phyloP scores from a whole-genome alignment of 2,113 vertebrate species.

The Bostrychus sinensis region DNA sequence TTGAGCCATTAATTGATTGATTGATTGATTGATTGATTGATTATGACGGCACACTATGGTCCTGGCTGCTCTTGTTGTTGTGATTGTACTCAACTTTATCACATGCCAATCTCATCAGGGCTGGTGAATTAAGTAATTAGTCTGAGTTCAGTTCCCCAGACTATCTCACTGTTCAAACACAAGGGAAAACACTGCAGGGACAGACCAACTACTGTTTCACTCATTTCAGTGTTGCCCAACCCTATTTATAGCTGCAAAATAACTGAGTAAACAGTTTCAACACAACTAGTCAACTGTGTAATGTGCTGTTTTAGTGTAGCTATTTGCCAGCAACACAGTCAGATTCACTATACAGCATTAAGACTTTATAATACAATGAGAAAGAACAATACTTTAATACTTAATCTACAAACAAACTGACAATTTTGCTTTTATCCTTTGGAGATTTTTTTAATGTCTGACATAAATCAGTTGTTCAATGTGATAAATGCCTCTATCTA shows the following conservation, averaged over 20 bases:
- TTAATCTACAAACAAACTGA: no score
- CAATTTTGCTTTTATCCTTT: no score
- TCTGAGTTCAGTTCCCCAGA: slow-evolving; percentile 42
- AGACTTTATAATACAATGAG: slow-evolving; percentile 7
- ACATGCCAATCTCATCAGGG: slow-evolving; percentile 44
- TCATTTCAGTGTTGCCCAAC: slow-evolving; percentile 32
- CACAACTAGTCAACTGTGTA: slow-evolving; percentile 50
- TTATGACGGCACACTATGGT: no score
- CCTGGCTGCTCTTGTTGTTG: slow-evolving; percentile 5
- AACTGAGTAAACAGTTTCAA: slow-evolving; percentile 49
- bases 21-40: no score
- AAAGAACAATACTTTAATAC: background rate
- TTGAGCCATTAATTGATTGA: no score
- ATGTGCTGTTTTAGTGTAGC: slow-evolving; percentile 15
- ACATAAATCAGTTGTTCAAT: no score
- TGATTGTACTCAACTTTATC: slow-evolving; percentile 36
- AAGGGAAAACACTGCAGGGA: slow-evolving; percentile 47
- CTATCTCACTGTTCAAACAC: slow-evolving; percentile 49
- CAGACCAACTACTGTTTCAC: slow-evolving; percentile 58
- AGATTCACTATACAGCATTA: slow-evolving; percentile 3
- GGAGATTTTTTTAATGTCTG: no score
- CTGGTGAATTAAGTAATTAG: slow-evolving; percentile 61
- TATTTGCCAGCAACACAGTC: slow-evolving; percentile 28
- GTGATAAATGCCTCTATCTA: no score
- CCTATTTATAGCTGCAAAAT: slow-evolving; percentile 56